Conservation (phyloP, 35 echinoderm and acorn worm species). For the Acanthaster planci region DNA sequence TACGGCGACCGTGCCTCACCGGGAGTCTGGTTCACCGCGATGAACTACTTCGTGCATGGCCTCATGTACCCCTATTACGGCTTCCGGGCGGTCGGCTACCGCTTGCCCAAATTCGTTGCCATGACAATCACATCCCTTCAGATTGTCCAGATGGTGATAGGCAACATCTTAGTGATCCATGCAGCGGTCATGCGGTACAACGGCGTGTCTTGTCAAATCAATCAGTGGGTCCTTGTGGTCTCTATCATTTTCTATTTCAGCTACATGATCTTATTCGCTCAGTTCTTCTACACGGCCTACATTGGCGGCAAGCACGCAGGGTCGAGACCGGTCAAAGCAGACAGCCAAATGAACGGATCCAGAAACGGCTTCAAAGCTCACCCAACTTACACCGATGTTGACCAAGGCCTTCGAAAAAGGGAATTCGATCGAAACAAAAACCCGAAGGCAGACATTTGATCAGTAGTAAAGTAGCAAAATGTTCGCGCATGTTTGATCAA, state of each 20-base stretch:
- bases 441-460: no score
- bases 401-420: background rate
- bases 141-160: constrained; percentile 66
- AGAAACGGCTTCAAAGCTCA: background rate
- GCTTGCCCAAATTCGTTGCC: constrained; percentile 51
- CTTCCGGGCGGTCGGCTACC: constrained; percentile 52
- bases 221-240: constrained; percentile 31
- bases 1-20: constrained; percentile 58
- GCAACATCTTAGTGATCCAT: constrained; percentile 43
- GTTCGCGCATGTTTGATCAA: no score
- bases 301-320: background rate
- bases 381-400: background rate
- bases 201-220: constrained; percentile 42
- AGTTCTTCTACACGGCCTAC: constrained; percentile 87
- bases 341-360: background rate
- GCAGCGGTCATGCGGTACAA: constrained; percentile 26
- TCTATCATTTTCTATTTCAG: constrained; percentile 74
- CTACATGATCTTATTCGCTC: constrained; percentile 86
- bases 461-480: no score
- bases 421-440: background rate
- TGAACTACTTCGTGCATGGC: constrained; percentile 69
- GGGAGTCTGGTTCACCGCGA: constrained; percentile 57
- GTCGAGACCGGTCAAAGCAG: background rate
- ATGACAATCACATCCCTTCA: constrained; percentile 68
- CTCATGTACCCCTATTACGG: constrained; percentile 80